Evolutionary conservation across 2,113 vertebrate genomes (phyloP).

Genomic region (Barnardius zonarius): DNA sequence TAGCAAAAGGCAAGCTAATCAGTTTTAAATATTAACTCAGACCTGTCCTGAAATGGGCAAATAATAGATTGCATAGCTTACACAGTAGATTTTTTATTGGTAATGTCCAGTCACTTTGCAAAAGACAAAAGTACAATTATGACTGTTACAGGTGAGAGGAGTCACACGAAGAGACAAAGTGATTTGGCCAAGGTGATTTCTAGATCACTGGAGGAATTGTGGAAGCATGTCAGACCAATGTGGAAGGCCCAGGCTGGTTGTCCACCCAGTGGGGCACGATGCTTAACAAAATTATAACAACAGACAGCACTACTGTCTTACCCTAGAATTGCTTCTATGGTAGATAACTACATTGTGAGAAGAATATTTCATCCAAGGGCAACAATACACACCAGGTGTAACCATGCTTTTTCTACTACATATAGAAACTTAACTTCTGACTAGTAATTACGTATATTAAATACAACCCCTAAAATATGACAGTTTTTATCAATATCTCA

Average conservation of each 20-base stretch:
- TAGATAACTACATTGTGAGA: neutral
- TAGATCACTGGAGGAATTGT: neutral
- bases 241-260: fast-evolving
- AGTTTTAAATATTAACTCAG: slow-evolving; percentile 23
- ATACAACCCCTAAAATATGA: neutral
- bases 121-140: neutral
- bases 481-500: neutral
- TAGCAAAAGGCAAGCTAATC: neutral
- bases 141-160: neutral
- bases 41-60: neutral
- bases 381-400: neutral
- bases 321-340: neutral
- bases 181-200: neutral
- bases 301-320: neutral
- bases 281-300: neutral
- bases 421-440: neutral
- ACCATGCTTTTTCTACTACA: neutral
- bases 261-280: neutral
- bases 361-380: neutral
- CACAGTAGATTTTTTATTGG: neutral
- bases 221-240: neutral
- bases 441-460: neutral
- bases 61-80: neutral
- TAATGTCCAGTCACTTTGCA: neutral
- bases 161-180: neutral